phyloP scores from a whole-genome alignment of 2,113 vertebrate species.

The Jacana jacana region DNA sequence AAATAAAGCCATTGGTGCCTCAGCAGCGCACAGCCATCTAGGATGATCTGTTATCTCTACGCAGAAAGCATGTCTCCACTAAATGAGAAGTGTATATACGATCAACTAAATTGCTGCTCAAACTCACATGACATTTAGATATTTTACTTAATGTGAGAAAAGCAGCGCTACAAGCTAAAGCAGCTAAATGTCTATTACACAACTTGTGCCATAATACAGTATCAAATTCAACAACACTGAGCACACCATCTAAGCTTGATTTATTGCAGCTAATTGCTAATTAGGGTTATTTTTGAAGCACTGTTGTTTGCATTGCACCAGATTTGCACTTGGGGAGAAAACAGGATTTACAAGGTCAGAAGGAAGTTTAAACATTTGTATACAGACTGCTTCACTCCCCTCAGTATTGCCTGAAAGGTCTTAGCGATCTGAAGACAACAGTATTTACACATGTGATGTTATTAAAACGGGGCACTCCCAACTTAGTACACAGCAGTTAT shows the following conservation, averaged over 20 bases:
- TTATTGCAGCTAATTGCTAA: conserved; percentile 65
- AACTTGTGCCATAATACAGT: conserved; percentile 24
- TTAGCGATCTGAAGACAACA: conserved; percentile 36
- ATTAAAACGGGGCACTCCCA: conserved; percentile 1
- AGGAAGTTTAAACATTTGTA: conserved; percentile 66
- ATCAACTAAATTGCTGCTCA: not conserved
- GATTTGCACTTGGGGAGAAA: conserved; percentile 57
- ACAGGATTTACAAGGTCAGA: conserved; percentile 64
- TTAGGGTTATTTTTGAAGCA: conserved; percentile 64
- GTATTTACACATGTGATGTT: conserved; percentile 27
- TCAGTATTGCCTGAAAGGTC: conserved; percentile 31
- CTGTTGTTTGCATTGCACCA: conserved; percentile 63
- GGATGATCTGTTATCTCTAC: not conserved
- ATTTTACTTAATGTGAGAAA: conserved; percentile 45
- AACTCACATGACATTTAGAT: conserved; percentile 5
- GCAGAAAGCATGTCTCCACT: not conserved
- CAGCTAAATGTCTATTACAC: conserved; percentile 38
- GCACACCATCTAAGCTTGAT: conserved; percentile 28
- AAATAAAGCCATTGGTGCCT: not conserved
- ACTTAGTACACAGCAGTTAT: not conserved
- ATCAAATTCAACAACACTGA: conserved; percentile 49
- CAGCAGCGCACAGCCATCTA: not conserved
- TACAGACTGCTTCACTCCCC: conserved; percentile 43
- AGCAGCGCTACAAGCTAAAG: not conserved
- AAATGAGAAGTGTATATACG: not conserved